phyloP scores from a whole-genome alignment of 2,113 vertebrate species.

The Aegypius monachus region DNA sequence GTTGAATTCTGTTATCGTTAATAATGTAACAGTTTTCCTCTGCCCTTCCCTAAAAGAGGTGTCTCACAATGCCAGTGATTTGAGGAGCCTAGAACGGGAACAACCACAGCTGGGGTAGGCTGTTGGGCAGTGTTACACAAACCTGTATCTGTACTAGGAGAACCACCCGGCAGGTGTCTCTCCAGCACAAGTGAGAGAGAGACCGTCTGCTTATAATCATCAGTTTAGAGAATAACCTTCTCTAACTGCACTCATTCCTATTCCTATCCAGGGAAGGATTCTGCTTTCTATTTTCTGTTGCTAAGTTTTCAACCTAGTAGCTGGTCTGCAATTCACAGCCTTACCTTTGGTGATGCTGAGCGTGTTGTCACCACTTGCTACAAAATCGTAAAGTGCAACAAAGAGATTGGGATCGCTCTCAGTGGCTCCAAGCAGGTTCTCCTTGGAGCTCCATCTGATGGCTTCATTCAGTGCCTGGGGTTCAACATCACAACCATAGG shows the following conservation, averaged over 20 bases:
- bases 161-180: background rate
- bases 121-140: background rate
- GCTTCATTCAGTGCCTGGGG: slow-evolving; percentile 92
- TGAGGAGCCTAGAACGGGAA: background rate
- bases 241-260: background rate
- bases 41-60: background rate
- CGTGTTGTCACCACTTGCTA: slow-evolving; percentile 99
- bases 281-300: background rate
- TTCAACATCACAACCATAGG: slow-evolving; percentile 85
- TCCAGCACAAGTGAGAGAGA: background rate
- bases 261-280: background rate
- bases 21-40: background rate
- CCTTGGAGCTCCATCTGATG: slow-evolving; percentile 98
- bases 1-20: background rate
- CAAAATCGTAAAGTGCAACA: slow-evolving; percentile 99
- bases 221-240: background rate
- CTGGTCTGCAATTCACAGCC: background rate
- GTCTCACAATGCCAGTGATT: background rate
- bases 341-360: slow-evolving; percentile 99
- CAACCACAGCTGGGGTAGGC: background rate
- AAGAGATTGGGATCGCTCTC: slow-evolving; percentile 99
- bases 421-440: slow-evolving; percentile 93
- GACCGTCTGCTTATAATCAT: rapidly evolving
- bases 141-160: background rate
- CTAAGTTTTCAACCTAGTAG: background rate